Percentiles rank a stretch among this genome's conserved stretches.
These are phyloP conservation scores for Sphecodes monilicornis DNA, from an alignment of 2,888 invertebrate species.

Conservation along the genomic window DNA sequence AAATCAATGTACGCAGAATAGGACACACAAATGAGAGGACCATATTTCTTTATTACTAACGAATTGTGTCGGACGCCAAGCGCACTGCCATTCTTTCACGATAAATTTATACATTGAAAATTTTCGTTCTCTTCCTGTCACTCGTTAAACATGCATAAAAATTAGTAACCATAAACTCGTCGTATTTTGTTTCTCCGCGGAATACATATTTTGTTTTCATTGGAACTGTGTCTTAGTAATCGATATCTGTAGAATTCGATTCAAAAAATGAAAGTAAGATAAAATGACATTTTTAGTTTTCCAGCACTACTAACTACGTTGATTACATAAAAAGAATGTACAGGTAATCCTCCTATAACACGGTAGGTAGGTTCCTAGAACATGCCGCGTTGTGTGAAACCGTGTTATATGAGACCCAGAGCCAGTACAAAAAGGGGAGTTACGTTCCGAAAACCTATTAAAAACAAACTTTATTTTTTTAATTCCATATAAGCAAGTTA, in stretches of 20 bases:
- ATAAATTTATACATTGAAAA: slow-evolving; percentile 41
- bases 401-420: too few relatives aligned
- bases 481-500: too few relatives aligned
- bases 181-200: slow-evolving; percentile 31
- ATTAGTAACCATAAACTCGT: neutral
- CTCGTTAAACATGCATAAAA: neutral
- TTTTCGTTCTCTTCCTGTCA: slow-evolving; percentile 6
- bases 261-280: neutral
- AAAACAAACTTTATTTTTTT: too few relatives aligned
- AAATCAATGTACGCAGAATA: neutral
- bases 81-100: slow-evolving; percentile 43
- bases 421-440: too few relatives aligned
- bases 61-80: slow-evolving; percentile 49
- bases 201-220: slow-evolving; percentile 41
- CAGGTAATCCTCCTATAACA: too few relatives aligned
- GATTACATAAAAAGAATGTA: neutral
- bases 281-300: neutral
- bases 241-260: neutral
- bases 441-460: too few relatives aligned
- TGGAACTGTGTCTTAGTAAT: slow-evolving; percentile 19
- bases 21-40: neutral
- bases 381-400: too few relatives aligned
- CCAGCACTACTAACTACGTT: neutral
- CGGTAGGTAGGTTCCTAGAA: too few relatives aligned
- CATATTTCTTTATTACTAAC: slow-evolving; percentile 21